phyloP scores from a whole-genome alignment of 2,888 invertebrate genomes.

The Leptinotarsa rubiginosa region DNA sequence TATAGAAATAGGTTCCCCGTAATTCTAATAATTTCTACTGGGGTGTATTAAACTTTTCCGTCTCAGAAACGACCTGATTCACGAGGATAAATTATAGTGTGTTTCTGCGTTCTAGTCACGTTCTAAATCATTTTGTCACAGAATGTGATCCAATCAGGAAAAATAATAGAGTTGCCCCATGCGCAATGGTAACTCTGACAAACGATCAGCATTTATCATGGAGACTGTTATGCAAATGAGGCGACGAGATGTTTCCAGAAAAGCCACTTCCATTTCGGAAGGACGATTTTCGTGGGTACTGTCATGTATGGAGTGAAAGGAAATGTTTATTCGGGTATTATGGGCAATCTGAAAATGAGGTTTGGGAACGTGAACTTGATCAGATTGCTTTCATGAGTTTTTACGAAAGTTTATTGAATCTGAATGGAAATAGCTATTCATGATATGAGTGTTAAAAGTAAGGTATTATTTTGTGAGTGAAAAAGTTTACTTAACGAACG shows the following conservation, averaged over 20 bases:
- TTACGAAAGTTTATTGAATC: too few relatives aligned
- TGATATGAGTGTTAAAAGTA: too few relatives aligned
- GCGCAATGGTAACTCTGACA: slow-evolving; percentile 55
- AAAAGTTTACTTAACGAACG: too few relatives aligned
- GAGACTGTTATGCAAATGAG: slow-evolving; percentile 53
- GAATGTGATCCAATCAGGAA: slow-evolving; percentile 63
- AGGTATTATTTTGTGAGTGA: too few relatives aligned
- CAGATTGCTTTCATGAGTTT: too few relatives aligned
- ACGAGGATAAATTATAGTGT: slow-evolving; percentile 14
- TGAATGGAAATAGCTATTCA: too few relatives aligned
- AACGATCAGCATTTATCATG: slow-evolving; percentile 55
- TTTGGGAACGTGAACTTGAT: too few relatives aligned
- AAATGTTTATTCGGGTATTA: not conserved
- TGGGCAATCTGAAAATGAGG: not conserved
- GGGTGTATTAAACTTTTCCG: not conserved
- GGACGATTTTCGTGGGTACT: not conserved
- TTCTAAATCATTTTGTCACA: slow-evolving; percentile 62
- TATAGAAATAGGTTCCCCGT: not conserved
- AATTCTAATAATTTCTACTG: not conserved
- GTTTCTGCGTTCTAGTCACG: slow-evolving; percentile 58
- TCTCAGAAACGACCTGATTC: slow-evolving; percentile 10
- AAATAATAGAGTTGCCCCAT: slow-evolving; percentile 62
- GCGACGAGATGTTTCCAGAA: slow-evolving; percentile 45
- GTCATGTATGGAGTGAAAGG: not conserved
- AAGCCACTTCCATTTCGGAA: slow-evolving; percentile 35